These are phyloP conservation scores for Hydrozoanthus tunicans DNA, from an alignment of 64 coral and sea anemone genomes.

Conservation along the genomic window DNA sequence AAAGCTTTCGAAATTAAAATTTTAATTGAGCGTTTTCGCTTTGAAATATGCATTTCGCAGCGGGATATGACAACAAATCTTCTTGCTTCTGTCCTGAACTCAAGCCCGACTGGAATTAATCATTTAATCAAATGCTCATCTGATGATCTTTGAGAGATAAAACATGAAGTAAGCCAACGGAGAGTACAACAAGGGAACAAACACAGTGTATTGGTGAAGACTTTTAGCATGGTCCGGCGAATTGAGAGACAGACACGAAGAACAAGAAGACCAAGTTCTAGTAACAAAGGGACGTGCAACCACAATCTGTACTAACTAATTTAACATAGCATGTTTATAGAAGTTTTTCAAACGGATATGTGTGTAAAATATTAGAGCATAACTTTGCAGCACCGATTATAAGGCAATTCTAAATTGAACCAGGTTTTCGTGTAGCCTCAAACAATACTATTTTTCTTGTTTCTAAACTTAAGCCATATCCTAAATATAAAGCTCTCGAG, in stretches of 20 bases:
- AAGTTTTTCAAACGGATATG: constrained; percentile 30
- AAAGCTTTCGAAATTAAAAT: constrained; percentile 62
- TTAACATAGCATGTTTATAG: constrained; percentile 23
- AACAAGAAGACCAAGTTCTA: neutral
- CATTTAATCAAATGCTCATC: constrained; percentile 41
- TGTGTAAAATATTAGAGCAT: constrained; percentile 5
- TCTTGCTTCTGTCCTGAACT: constrained; percentile 26
- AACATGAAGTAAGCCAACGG: neutral
- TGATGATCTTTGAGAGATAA: constrained; percentile 26
- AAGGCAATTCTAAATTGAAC: constrained; percentile 6
- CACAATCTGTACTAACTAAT: constrained; percentile 14
- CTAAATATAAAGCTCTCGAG: no score
- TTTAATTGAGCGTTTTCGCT: constrained; percentile 49
- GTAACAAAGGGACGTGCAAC: constrained; percentile 20
- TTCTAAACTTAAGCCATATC: neutral
- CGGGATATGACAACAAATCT: constrained; percentile 52
- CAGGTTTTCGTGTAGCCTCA: neutral
- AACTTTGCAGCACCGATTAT: neutral
- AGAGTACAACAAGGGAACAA: neutral
- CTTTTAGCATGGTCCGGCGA: neutral
- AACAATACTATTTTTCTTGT: neutral
- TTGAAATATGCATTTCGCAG: constrained; percentile 64
- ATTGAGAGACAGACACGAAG: constrained; percentile 10
- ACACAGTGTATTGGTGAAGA: neutral
- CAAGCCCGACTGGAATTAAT: constrained; percentile 31